Evolutionary conservation across 2,888 invertebrate species (phyloP).

Genomic region (Arge pagana): DNA sequence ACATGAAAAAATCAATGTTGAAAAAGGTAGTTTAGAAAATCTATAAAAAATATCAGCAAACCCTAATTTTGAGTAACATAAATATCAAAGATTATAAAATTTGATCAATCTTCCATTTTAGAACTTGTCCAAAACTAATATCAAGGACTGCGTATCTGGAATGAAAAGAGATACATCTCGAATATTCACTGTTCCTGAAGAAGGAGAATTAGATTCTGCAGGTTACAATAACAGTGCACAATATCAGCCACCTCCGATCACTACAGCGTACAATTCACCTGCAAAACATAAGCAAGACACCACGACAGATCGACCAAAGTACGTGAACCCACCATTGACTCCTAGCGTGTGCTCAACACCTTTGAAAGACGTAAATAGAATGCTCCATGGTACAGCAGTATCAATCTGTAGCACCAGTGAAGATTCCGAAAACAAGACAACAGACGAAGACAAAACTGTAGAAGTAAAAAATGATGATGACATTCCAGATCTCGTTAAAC

Average conservation of each 20-base stretch:
- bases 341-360: conserved; percentile 81
- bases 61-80: conserved; percentile 25
- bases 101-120: conserved; percentile 40
- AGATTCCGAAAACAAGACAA: conserved; percentile 37
- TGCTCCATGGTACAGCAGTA: conserved; percentile 73
- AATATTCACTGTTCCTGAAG: conserved; percentile 83
- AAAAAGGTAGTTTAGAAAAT: conserved; percentile 40
- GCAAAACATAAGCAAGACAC: conserved; percentile 42
- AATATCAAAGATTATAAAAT: not conserved
- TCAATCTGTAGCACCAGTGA: conserved; percentile 73
- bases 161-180: conserved; percentile 81
- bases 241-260: conserved; percentile 23
- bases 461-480: conserved; percentile 40
- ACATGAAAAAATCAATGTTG: conserved; percentile 36
- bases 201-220: conserved; percentile 59
- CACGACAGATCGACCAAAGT: conserved; percentile 39
- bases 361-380: conserved; percentile 73
- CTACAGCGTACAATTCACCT: conserved; percentile 38
- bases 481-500: conserved; percentile 58
- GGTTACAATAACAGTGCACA: conserved; percentile 12
- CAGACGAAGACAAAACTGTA: conserved; percentile 20
- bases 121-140: conserved; percentile 59
- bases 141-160: conserved; percentile 62
- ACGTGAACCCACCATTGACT: conserved; percentile 67
- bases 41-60: no score